A percentile compares a stretch with the other conserved stretches of the same genome.
Evolutionary conservation across 2,113 vertebrate species (phyloP).

Genomic region (Conger conger): DNA sequence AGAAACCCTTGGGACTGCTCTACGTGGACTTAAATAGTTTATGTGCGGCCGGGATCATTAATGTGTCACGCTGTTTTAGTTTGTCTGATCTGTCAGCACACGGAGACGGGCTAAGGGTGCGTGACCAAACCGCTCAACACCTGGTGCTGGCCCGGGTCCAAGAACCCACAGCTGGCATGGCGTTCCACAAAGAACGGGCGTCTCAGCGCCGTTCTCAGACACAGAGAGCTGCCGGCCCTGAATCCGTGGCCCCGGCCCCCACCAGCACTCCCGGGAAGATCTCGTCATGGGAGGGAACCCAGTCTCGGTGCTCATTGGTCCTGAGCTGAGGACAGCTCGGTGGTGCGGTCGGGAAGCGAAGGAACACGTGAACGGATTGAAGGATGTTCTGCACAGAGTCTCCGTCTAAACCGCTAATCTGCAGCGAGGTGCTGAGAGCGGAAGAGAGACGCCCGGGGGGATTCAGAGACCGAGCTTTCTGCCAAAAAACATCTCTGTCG

Average conservation of each 20-base stretch:
- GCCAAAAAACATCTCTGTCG: neutral
- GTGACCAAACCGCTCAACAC: constrained; percentile 43
- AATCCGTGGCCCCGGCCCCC: neutral
- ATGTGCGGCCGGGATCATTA: constrained; percentile 2
- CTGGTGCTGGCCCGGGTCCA: constrained; percentile 56
- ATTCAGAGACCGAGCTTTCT: neutral
- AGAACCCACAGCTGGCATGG: constrained; percentile 54
- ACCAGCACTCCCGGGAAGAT: neutral
- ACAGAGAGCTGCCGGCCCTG: neutral
- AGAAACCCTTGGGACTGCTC: neutral
- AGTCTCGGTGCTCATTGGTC: neutral
- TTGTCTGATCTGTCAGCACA: constrained; percentile 38
- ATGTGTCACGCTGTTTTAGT: constrained; percentile 29
- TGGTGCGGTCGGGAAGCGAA: neutral
- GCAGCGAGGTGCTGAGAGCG: constrained; percentile 40
- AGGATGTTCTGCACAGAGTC: constrained; percentile 37
- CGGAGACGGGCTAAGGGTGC: constrained; percentile 40
- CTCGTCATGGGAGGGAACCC: neutral
- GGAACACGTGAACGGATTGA: constrained; percentile 32
- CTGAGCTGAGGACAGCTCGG: neutral
- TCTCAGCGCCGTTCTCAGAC: neutral
- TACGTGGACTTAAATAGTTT: neutral
- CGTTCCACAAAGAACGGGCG: neutral
- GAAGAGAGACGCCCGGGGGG: neutral
- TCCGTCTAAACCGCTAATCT: constrained; percentile 46